These are phyloP conservation scores for Heteronetta atricapilla DNA, from an alignment of 2,113 vertebrate genomes.

Conservation along the genomic window DNA sequence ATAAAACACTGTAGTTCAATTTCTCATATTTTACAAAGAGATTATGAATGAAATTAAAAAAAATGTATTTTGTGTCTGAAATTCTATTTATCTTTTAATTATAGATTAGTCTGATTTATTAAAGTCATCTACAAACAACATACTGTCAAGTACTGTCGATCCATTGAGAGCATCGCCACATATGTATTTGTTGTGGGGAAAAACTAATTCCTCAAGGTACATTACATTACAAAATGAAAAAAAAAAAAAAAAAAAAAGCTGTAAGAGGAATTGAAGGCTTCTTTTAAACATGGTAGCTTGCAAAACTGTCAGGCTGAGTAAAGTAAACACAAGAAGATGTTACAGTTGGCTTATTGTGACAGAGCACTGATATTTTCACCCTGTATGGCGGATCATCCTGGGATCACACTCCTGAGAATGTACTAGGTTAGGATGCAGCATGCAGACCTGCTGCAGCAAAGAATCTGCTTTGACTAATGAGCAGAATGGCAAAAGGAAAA, in stretches of 20 bases:
- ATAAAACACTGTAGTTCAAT: not conserved
- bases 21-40: not conserved
- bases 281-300: slow-evolving; percentile 11
- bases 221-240: not conserved
- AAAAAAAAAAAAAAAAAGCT: not conserved
- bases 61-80: not conserved
- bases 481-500: slow-evolving; percentile 54
- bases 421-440: not conserved
- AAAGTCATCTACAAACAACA: not conserved
- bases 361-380: slow-evolving; percentile 28
- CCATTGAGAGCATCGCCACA: not conserved
- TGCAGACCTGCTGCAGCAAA: slow-evolving; percentile 1
- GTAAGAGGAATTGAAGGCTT: not conserved
- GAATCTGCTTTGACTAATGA: slow-evolving; percentile 67
- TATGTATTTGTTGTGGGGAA: not conserved
- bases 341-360: slow-evolving; percentile 22
- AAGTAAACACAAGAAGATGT: slow-evolving; percentile 47
- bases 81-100: not conserved
- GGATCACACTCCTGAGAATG: slow-evolving; percentile 32
- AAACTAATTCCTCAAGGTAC: not conserved
- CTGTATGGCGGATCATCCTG: slow-evolving; percentile 17
- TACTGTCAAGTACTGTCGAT: not conserved
- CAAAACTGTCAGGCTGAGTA: slow-evolving; percentile 54
- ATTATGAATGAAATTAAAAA: not conserved
- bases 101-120: not conserved